Evolutionary conservation across 2,888 invertebrate genomes (phyloP).

Genomic region (Hypercompe scribonia): DNA sequence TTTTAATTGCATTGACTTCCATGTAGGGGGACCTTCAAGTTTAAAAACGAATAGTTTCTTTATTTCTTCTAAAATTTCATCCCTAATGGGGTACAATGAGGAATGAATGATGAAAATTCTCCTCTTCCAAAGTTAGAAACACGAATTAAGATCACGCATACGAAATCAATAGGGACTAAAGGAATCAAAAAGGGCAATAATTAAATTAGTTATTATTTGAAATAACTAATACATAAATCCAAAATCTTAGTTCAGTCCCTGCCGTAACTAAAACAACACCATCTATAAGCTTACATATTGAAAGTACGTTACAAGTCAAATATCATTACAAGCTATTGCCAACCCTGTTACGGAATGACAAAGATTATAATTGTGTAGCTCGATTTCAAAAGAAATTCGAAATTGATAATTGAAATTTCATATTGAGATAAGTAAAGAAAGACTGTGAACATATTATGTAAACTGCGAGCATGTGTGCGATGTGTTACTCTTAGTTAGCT

Average conservation of each 20-base stretch:
- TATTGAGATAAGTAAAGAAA: conserved; percentile 34
- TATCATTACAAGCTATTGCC: neutral
- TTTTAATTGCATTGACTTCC: no score
- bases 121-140: no score
- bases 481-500: conserved; percentile 29
- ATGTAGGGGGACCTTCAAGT: no score
- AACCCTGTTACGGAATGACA: conserved; percentile 3
- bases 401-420: no score
- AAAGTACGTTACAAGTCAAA: neutral
- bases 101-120: no score
- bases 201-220: neutral
- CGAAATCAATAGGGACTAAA: no score
- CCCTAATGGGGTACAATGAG: no score
- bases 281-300: neutral
- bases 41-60: no score
- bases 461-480: conserved; percentile 40
- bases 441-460: conserved; percentile 45
- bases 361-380: neutral
- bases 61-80: no score
- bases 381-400: conserved; percentile 22
- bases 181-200: no score
- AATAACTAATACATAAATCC: neutral
- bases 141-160: no score
- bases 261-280: neutral
- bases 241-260: neutral